Evolutionary conservation across 2,797 vertebrate genomes (phyloP), one percentile per base, ranked within the genome.

Genomic region (Eulemur mongoz): DNA sequence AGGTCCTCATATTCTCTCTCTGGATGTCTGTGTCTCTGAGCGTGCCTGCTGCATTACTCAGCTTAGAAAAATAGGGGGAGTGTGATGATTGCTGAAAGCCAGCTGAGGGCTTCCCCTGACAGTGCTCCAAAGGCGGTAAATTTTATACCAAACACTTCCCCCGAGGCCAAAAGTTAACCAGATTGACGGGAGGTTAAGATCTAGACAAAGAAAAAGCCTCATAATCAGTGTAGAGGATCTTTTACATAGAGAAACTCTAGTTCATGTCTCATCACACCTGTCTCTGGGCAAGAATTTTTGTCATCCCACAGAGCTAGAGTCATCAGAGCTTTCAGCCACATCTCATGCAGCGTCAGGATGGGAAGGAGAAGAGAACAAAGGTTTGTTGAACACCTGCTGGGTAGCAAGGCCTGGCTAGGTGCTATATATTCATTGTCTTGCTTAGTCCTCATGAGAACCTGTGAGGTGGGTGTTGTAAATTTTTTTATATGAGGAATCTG

Each of bases 121-220:
- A 27, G n/a, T 57, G 40, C 40, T 79, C n/a, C 38, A 13, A 4
- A 43, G 0, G 1, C 14, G 2, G 0, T 4, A 14, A 25, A 23
- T 12, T 2, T 2, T 18, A 27, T 7, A 0, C 22, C 61, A 75
- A 0, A n/a, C 8, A 25, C n/a, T 76, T 67, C 30, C 35, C 1
- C 2, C 11, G 1, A 43, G 92, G 35, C 86, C 5, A 2, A 22
- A 7, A 32, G 63, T 43, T 25, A 89, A 52, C 22, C 61, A 57
- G 54, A 54, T 22, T 22, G 48, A 57, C 35, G 6, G 0, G 8
- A 78, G 61, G 43, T 48, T 48, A 32, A 63, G 61, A 32, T 63
- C 27, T 35, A 35, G 17, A 67, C 63, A 67, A 78, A 45, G 91
- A 73, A 43, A 72, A 50, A 57, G 22, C 78, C 45, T 73, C 45